Base-by-base conservation (phyloP, 2,888 invertebrate species). In the Drosophila infuscata region DNA sequence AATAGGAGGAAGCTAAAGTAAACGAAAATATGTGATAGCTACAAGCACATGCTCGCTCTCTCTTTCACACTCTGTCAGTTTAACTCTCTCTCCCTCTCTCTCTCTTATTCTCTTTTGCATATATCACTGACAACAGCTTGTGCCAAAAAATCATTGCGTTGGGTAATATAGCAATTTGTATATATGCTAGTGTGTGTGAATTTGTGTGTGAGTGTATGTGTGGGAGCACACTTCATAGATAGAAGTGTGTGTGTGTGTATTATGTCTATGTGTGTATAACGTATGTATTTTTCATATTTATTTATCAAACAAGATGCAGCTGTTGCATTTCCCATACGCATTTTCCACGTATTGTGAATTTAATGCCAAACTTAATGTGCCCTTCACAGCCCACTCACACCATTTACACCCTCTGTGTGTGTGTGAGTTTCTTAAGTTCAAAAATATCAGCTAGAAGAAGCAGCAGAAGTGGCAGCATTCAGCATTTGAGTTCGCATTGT, bases 281-380 rank as follows among this genome's bases (percentile, higher is more conserved):
- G 36, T 30, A 6, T 52, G 30, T 30, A 38, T 73, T 60, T 67
- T 72, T 67, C 56, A 67, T 74, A 80, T 84, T 82, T 87, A 84
- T 85, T 85, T 85, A 88, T 85, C 87, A 84, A 82, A 84, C 84
- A 82, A 70, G 60, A 70, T 82, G 82, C 85, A 85, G 80, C 88
- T 85, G 85, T 80, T 85, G 85, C 88, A 84, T 72, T 88, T 88
- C 88, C 82, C 88, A 87, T 76, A 84, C 78, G 82, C 80, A 78
- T 78, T 84, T 76, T 70, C 70, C 75, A 77, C 80, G 75, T 79
- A 81, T 79, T 84, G 79, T 74, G 68, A 82, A 78, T 77, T 75
- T 75, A 70, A 77, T 84, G 71, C 70, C 74, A 64, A 77, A 75
- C 82, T 74, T 73, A 87, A 84, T 74, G 73, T 62, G 54, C 58